Percentiles rank a stretch among this genome's conserved stretches.
Conservation (phyloP, 1,140 invertebrate species). For the Zaprionus ghesquierei region DNA sequence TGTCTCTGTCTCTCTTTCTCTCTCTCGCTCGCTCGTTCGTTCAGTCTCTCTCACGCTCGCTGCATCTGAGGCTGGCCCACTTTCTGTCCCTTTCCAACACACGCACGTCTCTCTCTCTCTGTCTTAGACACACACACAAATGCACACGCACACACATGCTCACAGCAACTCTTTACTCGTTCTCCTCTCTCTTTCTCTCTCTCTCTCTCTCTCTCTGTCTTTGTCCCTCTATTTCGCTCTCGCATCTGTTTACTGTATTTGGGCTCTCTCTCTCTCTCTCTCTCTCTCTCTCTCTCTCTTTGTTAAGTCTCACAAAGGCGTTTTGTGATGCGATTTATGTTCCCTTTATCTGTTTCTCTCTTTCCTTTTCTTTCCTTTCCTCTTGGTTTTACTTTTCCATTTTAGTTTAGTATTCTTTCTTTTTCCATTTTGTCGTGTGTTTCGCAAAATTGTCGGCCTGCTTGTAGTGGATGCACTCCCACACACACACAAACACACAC, state of each 20-base stretch:
- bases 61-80: background rate
- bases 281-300: background rate
- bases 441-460: background rate
- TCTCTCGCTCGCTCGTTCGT: conserved; percentile 3
- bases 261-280: background rate
- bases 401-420: background rate
- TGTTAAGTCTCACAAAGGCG: background rate
- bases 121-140: background rate
- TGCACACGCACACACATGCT: conserved; percentile 15
- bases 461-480: conserved; percentile 1
- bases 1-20: conserved; percentile 5
- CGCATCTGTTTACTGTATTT: background rate
- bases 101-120: background rate
- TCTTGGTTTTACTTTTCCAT: background rate
- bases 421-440: background rate
- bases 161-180: conserved; percentile 1
- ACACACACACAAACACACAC: conserved; percentile 22
- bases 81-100: background rate
- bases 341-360: conserved; percentile 14
- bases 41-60: conserved; percentile 6
- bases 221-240: background rate
- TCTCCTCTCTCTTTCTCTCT: background rate
- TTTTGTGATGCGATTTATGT: background rate
- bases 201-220: background rate
- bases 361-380: background rate